These are phyloP conservation scores for Zoanthus solanderi DNA, from an alignment of 92 coral and sea anemone species.

Conservation along the genomic window DNA sequence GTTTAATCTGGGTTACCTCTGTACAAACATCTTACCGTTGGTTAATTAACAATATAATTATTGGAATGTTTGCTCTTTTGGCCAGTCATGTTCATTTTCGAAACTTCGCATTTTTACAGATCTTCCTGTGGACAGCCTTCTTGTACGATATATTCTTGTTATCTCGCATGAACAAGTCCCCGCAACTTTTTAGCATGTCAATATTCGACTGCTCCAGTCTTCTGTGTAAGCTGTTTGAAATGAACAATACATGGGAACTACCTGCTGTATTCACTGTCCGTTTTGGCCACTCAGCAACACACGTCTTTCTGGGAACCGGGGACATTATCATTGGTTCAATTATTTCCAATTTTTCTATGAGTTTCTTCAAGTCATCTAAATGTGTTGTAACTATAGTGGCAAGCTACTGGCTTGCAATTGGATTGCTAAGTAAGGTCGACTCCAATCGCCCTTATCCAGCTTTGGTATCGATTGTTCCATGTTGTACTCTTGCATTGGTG, in stretches of 20 bases:
- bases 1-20: conserved; percentile 77
- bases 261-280: conserved; percentile 95
- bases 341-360: conserved; percentile 89
- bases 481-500: conserved; percentile 83
- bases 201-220: conserved; percentile 81
- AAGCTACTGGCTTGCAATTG: conserved; percentile 90
- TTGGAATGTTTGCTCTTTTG: conserved; percentile 90
- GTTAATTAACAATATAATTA: conserved; percentile 87
- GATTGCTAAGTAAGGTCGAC: conserved; percentile 84
- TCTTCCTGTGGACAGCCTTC: conserved; percentile 96
- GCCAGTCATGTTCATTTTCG: conserved; percentile 94
- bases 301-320: conserved; percentile 96
- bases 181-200: conserved; percentile 86
- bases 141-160: conserved; percentile 91
- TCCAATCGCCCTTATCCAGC: conserved; percentile 93
- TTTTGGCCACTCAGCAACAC: conserved; percentile 84
- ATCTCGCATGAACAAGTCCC: conserved; percentile 79
- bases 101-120: conserved; percentile 93
- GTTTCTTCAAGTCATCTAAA: conserved; percentile 89
- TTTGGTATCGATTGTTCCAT: conserved; percentile 88
- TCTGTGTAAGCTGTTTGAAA: conserved; percentile 86
- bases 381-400: conserved; percentile 83
- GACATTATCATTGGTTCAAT: conserved; percentile 93
- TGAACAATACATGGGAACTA: conserved; percentile 95
- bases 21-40: conserved; percentile 83